Base-by-base conservation (phyloP, 2,797 vertebrate species). In the Labroides dimidiatus region DNA sequence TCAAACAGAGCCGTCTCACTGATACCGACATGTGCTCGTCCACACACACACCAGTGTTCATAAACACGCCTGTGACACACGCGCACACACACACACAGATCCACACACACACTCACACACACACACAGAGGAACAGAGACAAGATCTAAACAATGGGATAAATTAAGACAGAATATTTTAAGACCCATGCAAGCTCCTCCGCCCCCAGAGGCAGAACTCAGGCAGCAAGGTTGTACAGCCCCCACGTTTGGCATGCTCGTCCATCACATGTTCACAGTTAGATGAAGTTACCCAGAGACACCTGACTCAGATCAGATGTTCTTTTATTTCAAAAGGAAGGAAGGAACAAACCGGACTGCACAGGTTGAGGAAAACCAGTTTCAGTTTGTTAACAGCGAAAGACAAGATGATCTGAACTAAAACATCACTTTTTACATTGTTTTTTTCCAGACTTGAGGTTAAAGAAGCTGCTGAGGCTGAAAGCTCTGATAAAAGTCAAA, bases 181-280 rank as follows among this genome's bases (percentile, higher is more conserved):
- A 89, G 87, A 90, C 82, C 84, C 87, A 86, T 91, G 91, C 90
- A 90, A 82, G 84, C 85, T 85, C 77, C 70, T 84, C 73, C 75
- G 30, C 74, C 70, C 56, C 39, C 58, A 65, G 71, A 88, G 84
- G 86, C 81, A 88, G 83, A 82, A 73, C 77, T 87, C 78, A 90
- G 89, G 90, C 85, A 87, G 84, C 84, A 72, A 90, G 85, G 85
- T 85, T 85, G 62, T 78, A 81, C 82, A 80, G 85, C 85, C 85
- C 79, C 82, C 57, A 59, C 71, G 78, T 90, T 87, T 89, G 90
- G 86, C 89, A 90, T 91, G 90, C 88, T 84, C 49, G 39, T 90
- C 90, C 64, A 70, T 88, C 78, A 84, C 85, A 58, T 84, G 77
- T 87, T 88, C 87, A 86, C 74, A 79, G 79, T 80, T 81, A 56